Base-by-base conservation (phyloP, 2,113 vertebrate genomes). In the Uria aalge region DNA sequence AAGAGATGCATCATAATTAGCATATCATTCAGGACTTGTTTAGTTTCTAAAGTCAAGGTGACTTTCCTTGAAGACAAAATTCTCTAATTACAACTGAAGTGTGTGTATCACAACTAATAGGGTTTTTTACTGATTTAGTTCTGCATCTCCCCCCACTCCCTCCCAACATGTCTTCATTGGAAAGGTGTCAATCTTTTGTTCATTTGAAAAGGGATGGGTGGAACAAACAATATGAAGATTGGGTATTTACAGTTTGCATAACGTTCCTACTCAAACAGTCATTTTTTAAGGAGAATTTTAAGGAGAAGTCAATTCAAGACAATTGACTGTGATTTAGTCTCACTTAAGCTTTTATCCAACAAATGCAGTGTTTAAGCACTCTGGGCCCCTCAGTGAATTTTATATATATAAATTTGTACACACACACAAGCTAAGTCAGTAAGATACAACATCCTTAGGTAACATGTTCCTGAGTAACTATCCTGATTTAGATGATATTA, bases 11-110 rank as follows among this genome's bases (percentile, higher is more conserved):
- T 78, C 92, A 79, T 81, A 71, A 97, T 95, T 95, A 96, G 94
- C 92, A 86, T 48, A 67, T 92, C 59, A 68, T 93, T 92, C 92
- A 85, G 72, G 91, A 71, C 84, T 95, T 90, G 75, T 78, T 96
- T 93, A 36, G 11, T 86, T 97, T 82, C 91, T 88, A 56, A 91
- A 96, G 94, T 95, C 95, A 97, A 96, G 89, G 90, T 97, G 97
- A 98, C 93, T 91, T 96, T 96, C 64, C 19, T 27, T 68, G 84
- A 92, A 80, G 75, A 55, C 21, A 74, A 90, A 91, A 92, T 92
- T 96, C 26, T 91, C 63, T 86, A 83, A 92, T 81, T 77, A 80
- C 26, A 64, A 53, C 10, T 55, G 56, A 79, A 93, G 10, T 12
- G 11, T 17, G 3, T 24, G 30, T 43, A 36, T 68, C 68, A 52